These are phyloP conservation scores for Melanotaenia pygmaea DNA, from an alignment of 2,797 vertebrate genomes.

Conservation along the genomic window DNA sequence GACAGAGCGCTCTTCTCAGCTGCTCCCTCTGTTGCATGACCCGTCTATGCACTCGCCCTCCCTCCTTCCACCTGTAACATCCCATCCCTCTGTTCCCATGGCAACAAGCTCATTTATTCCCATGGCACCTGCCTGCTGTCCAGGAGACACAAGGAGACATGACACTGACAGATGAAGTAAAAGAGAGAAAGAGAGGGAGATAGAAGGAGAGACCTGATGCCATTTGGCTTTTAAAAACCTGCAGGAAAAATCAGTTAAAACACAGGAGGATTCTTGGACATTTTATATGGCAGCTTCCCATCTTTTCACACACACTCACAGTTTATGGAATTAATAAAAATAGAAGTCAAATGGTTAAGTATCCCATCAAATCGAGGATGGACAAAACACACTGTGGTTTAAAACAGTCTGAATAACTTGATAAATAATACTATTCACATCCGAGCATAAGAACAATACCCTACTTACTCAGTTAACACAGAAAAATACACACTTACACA, in stretches of 20 bases:
- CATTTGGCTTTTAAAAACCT: slow-evolving; percentile 51
- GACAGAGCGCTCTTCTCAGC: slow-evolving; percentile 13
- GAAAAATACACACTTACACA: slow-evolving; percentile 40
- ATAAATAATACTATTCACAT: slow-evolving; percentile 11
- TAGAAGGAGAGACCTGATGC: slow-evolving; percentile 36
- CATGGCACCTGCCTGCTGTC: slow-evolving; percentile 77
- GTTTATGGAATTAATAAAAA: slow-evolving; percentile 1
- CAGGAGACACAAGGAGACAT: slow-evolving; percentile 66
- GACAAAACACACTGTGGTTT: slow-evolving; percentile 7
- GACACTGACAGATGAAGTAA: slow-evolving; percentile 73
- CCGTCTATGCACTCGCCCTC: slow-evolving; percentile 40
- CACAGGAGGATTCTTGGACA: slow-evolving; percentile 40
- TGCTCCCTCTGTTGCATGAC: slow-evolving; percentile 46
- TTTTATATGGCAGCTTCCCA: slow-evolving; percentile 16
- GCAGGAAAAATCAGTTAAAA: slow-evolving; percentile 56
- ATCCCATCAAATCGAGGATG: slow-evolving; percentile 24
- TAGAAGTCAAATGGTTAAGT: slow-evolving; percentile 25
- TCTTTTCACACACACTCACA: slow-evolving; percentile 7
- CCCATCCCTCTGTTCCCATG: slow-evolving; percentile 66
- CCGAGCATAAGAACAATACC: slow-evolving; percentile 43
- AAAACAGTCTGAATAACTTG: slow-evolving; percentile 23
- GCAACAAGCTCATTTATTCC: slow-evolving; percentile 70
- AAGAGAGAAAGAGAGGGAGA: slow-evolving; percentile 42
- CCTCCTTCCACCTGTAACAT: slow-evolving; percentile 28
- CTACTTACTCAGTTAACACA: slow-evolving; percentile 48